phyloP scores from a whole-genome alignment of 2,113 vertebrate species.

The Macroglossus sobrinus region DNA sequence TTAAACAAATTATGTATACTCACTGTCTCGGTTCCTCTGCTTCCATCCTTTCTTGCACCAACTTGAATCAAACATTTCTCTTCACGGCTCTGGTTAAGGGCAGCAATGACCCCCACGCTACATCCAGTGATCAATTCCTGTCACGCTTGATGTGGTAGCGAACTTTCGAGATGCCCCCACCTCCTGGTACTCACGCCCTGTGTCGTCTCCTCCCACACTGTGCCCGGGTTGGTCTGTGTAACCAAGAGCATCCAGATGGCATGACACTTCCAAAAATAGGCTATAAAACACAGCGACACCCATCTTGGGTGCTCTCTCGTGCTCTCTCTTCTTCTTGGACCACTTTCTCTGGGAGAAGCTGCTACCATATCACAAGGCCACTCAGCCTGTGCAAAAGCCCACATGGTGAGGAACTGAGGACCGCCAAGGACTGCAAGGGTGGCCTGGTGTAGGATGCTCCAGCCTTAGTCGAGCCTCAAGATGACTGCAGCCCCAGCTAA shows the following conservation, averaged over 20 bases:
- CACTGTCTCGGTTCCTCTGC: background rate
- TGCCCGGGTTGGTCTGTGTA: background rate
- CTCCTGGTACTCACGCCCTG: background rate
- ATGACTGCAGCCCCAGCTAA: background rate
- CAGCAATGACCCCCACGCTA: background rate
- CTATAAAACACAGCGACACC: background rate
- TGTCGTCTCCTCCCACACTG: rapidly evolving
- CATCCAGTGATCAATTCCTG: background rate
- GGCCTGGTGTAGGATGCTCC: background rate
- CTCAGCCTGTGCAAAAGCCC: background rate
- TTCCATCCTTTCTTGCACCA: background rate
- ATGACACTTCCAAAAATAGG: background rate
- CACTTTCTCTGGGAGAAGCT: background rate
- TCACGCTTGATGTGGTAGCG: background rate
- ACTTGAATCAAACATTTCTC: background rate
- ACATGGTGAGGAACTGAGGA: background rate
- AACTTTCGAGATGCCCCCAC: background rate
- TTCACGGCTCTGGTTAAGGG: background rate
- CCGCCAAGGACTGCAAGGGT: background rate
- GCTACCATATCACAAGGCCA: background rate
- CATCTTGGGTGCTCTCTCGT: background rate
- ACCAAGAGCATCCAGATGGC: background rate
- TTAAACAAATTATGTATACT: background rate
- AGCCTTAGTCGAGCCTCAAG: background rate
- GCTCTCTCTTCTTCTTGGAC: background rate